A percentile compares a stretch with the other conserved stretches of the same genome.
Evolutionary conservation across 2,888 invertebrate species (phyloP).

Genomic region (Cephonodes hylas): DNA sequence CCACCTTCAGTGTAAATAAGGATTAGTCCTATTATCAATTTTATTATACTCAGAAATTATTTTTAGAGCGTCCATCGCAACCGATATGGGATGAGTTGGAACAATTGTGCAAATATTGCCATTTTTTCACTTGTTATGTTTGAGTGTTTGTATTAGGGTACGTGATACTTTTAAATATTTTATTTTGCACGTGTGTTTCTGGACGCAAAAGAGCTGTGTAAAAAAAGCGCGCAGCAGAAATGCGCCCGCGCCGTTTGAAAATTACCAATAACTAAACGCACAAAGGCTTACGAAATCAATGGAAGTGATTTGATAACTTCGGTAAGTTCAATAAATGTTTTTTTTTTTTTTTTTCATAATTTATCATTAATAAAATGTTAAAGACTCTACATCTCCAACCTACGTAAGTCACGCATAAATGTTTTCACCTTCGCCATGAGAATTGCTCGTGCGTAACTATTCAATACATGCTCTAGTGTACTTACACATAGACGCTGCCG

Average conservation of each 20-base stretch:
- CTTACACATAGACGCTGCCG: too few species aligned
- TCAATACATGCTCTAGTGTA: too few species aligned
- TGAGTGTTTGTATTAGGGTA: conserved; percentile 49
- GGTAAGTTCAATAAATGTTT: too few species aligned
- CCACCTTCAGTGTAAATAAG: conserved; percentile 70
- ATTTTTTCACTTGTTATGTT: conserved; percentile 25
- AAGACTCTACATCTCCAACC: too few species aligned
- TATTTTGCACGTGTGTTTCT: conserved; percentile 27
- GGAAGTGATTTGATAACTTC: too few species aligned
- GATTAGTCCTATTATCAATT: conserved; percentile 74
- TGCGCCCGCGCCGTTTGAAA: background rate
- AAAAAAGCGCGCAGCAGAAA: background rate
- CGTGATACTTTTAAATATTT: conserved; percentile 25
- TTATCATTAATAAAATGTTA: too few species aligned
- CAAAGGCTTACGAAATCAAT: too few species aligned
- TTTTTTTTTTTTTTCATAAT: too few species aligned
- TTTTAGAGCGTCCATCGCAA: conserved; percentile 52
- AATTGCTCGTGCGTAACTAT: too few species aligned
- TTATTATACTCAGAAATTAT: conserved; percentile 59
- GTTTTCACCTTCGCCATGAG: too few species aligned
- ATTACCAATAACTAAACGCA: too few species aligned
- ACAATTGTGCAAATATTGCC: conserved; percentile 72
- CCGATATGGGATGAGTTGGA: conserved; percentile 42
- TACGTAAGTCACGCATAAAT: too few species aligned
- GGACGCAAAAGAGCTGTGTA: conserved; percentile 4